Base-by-base conservation (phyloP, 2,113 vertebrate species). In the Eclectus roratus region DNA sequence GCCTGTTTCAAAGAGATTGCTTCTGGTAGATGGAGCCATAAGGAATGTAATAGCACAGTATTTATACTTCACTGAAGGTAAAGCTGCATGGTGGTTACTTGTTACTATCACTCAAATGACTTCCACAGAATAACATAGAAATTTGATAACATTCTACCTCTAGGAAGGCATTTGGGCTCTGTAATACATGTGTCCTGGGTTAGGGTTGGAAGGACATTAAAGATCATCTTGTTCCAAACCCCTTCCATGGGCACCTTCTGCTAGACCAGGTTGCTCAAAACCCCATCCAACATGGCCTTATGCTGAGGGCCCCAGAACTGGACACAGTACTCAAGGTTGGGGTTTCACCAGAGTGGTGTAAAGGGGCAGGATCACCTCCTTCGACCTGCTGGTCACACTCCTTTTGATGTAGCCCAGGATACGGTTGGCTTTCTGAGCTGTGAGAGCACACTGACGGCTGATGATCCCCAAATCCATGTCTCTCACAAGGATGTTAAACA, bases 11-110 rank as follows among this genome's bases (percentile, higher is more conserved):
- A 91, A 80, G 73, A 85, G 74, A 28, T 17, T 91, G 20, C 85
- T 94, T 60, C 76, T 47, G 29, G 53, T 94, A 37, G 74, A 94
- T 6, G 49, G 65, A 69, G 90, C 93, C 60, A 27, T 97, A 60
- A 92, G 86, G 43, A 96, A 94, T 0, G 11, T 60, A 12, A 47
- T 85, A 31, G 41, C 82, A 23, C 91, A 93, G 66, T 77, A 91
- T 47, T 86, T 96, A 53, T 66, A n/a, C 44, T 94, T 97, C 41
- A 29, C 91, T 73, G 88, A 79, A 93, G 97, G 97, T 97, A 95
- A 94, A 78, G 37, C 27, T 72, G 50, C 12, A 5, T 61, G 69
- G 27, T 80, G 25, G 52, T 90, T 66, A 61, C 29, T 82, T 21
- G 4, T 66, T 46, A 39, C 47, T 20, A 11, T 16, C 8, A 63